Percentiles rank a stretch among this genome's conserved stretches.
These are phyloP conservation scores for Pammene fasciana DNA, from an alignment of 2,888 invertebrate genomes.

Conservation along the genomic window DNA sequence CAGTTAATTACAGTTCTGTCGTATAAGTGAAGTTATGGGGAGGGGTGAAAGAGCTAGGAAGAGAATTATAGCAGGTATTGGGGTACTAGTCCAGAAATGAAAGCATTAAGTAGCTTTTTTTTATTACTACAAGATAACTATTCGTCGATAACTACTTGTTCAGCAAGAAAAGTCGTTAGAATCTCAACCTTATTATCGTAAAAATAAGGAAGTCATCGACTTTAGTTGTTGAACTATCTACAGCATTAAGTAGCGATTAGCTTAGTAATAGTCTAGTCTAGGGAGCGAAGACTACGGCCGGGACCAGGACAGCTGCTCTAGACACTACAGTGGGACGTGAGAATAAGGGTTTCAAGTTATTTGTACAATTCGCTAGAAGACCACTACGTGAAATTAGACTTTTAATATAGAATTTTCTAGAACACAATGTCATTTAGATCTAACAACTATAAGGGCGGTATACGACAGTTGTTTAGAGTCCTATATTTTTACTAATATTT, in stretches of 20 bases:
- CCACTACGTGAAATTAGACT: constrained; percentile 58
- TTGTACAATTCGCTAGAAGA: constrained; percentile 74
- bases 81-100: constrained; percentile 3
- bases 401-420: constrained; percentile 66
- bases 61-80: background rate
- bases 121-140: constrained; percentile 30
- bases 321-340: constrained; percentile 78
- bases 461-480: constrained; percentile 34
- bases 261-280: constrained; percentile 28
- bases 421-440: constrained; percentile 53
- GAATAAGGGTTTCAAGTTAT: constrained; percentile 75
- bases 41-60: background rate
- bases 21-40: constrained; percentile 5
- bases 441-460: constrained; percentile 36
- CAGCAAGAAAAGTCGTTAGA: constrained; percentile 18
- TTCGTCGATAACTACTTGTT: constrained; percentile 28
- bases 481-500: constrained; percentile 34
- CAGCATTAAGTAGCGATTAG: constrained; percentile 31
- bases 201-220: background rate
- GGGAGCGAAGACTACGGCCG: constrained; percentile 9
- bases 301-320: constrained; percentile 43
- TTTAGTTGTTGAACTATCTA: constrained; percentile 33
- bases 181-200: background rate
- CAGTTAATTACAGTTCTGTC: background rate
- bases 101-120: constrained; percentile 24